Percentiles rank a stretch among this genome's conserved stretches.
These are phyloP conservation scores for Callipepla californica DNA, from an alignment of 2,113 vertebrate genomes.

Conservation along the genomic window DNA sequence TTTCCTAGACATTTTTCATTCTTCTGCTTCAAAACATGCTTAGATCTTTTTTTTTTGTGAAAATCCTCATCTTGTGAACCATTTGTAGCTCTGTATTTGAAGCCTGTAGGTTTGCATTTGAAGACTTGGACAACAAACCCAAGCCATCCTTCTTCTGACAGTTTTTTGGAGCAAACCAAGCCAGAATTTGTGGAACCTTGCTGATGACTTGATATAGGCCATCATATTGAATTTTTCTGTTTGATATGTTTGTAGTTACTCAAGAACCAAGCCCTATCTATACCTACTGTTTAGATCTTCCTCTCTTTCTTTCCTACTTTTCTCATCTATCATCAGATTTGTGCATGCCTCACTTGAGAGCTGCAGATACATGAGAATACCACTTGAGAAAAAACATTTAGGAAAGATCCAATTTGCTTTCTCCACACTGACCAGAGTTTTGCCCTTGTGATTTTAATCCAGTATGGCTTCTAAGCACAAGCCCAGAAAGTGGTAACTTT, in stretches of 20 bases:
- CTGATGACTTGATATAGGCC: background rate
- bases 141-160: background rate
- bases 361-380: background rate
- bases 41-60: background rate
- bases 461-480: background rate
- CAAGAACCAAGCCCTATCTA: background rate
- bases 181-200: background rate
- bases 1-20: background rate
- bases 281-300: background rate
- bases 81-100: background rate
- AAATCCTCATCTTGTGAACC: background rate
- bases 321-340: background rate
- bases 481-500: background rate
- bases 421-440: background rate
- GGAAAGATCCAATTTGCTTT: background rate
- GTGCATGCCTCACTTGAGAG: fast-evolving
- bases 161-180: background rate
- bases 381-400: background rate
- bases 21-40: background rate
- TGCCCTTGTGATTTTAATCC: background rate
- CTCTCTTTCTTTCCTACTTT: background rate
- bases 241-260: background rate
- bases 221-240: background rate
- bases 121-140: background rate
- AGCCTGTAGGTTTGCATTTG: background rate